Percentiles rank a stretch among this genome's conserved stretches.
Conservation (phyloP, 2,113 vertebrate species). For the Malurus elegans region DNA sequence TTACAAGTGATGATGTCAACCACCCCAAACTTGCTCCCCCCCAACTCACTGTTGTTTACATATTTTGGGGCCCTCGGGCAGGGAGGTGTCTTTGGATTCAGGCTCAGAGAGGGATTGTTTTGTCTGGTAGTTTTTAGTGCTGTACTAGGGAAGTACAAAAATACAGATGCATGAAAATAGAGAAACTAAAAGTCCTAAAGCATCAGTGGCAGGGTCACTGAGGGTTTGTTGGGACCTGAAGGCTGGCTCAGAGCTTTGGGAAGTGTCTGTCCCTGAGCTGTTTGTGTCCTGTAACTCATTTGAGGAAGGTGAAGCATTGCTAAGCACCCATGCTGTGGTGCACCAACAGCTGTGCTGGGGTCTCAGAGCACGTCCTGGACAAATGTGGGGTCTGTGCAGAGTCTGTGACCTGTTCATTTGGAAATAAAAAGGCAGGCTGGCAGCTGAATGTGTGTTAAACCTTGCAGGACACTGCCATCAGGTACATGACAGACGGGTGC, state of each 20-base stretch:
- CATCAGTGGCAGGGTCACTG: rapidly evolving
- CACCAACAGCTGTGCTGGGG: rapidly evolving
- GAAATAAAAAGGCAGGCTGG: neutral
- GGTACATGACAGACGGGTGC: conserved; percentile 97
- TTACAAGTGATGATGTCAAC: too few relatives aligned
- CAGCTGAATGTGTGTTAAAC: neutral
- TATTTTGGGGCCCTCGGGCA: too few relatives aligned
- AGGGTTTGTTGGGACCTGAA: rapidly evolving
- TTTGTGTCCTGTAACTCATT: rapidly evolving
- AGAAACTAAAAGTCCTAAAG: too few relatives aligned
- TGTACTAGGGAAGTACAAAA: too few relatives aligned
- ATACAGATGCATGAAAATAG: too few relatives aligned
- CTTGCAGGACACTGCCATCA: conserved; percentile 87
- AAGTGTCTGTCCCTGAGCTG: neutral
- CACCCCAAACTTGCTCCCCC: too few relatives aligned
- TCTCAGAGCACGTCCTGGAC: neutral
- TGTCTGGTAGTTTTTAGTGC: too few relatives aligned
- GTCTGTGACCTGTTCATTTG: neutral
- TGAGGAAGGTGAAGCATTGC: rapidly evolving
- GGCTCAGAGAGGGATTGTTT: too few relatives aligned
- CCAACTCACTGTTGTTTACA: too few relatives aligned
- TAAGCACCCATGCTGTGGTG: neutral
- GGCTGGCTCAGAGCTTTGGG: neutral
- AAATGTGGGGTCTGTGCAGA: neutral
- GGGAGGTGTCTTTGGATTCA: too few relatives aligned